These are phyloP conservation scores for Phyto melanocephala DNA, from an alignment of 2,888 invertebrate genomes.

Conservation along the genomic window DNA sequence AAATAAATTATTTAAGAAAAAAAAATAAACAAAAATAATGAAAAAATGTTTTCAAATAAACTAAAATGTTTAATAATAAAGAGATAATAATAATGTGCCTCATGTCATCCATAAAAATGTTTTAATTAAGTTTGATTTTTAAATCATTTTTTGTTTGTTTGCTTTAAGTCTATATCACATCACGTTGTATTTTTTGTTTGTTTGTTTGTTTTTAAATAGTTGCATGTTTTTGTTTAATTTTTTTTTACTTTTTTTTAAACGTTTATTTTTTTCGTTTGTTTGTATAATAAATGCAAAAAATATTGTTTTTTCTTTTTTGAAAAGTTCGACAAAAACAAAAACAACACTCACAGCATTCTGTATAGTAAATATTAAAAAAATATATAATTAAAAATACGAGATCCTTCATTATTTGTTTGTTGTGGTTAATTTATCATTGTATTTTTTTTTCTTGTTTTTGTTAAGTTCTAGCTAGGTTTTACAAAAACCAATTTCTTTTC, in stretches of 20 bases:
- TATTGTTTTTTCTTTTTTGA: constrained; percentile 60
- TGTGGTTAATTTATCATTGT: constrained; percentile 51
- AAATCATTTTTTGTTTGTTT: constrained; percentile 41
- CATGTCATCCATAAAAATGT: constrained; percentile 76
- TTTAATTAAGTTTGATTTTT: constrained; percentile 33
- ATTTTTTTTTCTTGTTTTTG: constrained; percentile 28
- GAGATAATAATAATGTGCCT: constrained; percentile 72
- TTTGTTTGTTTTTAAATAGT: constrained; percentile 57
- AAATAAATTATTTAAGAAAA: constrained; percentile 35
- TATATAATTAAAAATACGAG: constrained; percentile 64
- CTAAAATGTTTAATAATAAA: constrained; percentile 51
- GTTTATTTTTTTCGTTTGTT: constrained; percentile 39
- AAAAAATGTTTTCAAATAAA: constrained; percentile 29
- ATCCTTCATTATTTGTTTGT: constrained; percentile 65
- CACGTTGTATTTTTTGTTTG: constrained; percentile 73
- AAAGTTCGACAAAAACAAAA: constrained; percentile 49
- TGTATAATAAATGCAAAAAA: constrained; percentile 66
- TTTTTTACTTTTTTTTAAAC: constrained; percentile 22
- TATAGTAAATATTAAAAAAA: constrained; percentile 60
- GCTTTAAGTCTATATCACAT: constrained; percentile 76
- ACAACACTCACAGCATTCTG: constrained; percentile 67
- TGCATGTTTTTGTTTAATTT: constrained; percentile 52
- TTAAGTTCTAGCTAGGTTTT: constrained; percentile 52
- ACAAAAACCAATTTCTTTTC: constrained; percentile 56
- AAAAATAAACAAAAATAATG: not conserved